A percentile compares a stretch with the other conserved stretches of the same genome.
phyloP scores from a whole-genome alignment of 2,797 vertebrate genomes.

The Periophthalmus magnuspinnatus region DNA sequence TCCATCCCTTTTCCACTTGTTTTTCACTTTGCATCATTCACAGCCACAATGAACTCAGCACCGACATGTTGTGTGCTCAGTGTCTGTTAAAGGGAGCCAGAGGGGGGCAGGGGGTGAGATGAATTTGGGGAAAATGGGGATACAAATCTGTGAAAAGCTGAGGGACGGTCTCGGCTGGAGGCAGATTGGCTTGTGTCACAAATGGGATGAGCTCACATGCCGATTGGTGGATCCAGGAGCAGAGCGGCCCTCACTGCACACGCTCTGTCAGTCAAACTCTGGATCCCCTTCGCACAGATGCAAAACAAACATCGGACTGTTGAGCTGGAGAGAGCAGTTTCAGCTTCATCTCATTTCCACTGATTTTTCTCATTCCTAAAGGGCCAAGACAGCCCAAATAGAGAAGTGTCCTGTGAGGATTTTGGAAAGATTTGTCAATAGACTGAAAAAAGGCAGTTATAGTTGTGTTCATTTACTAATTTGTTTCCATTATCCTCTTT shows the following conservation, averaged over 20 bases:
- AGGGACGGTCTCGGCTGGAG: slow-evolving; percentile 75
- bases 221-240: slow-evolving; percentile 64
- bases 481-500: background rate
- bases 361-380: background rate
- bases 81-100: slow-evolving; percentile 56
- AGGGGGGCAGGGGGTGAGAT: slow-evolving; percentile 66
- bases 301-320: slow-evolving; percentile 34
- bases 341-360: slow-evolving; percentile 5
- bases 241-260: slow-evolving; percentile 54
- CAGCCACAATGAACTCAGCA: slow-evolving; percentile 47
- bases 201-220: slow-evolving; percentile 70
- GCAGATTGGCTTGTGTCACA: slow-evolving; percentile 80
- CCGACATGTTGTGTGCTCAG: slow-evolving; percentile 19
- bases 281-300: slow-evolving; percentile 28
- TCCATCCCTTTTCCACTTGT: slow-evolving; percentile 28
- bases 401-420: background rate
- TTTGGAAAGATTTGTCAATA: background rate
- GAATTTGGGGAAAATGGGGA: slow-evolving; percentile 79
- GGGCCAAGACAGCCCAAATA: background rate
- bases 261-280: slow-evolving; percentile 85
- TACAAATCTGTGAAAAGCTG: slow-evolving; percentile 80
- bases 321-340: slow-evolving; percentile 23
- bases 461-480: slow-evolving; percentile 24
- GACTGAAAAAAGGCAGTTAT: background rate
- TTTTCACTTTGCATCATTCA: slow-evolving; percentile 63